Conservation (phyloP, 2,888 invertebrate genomes). For the Onthophagus sagittarius region DNA sequence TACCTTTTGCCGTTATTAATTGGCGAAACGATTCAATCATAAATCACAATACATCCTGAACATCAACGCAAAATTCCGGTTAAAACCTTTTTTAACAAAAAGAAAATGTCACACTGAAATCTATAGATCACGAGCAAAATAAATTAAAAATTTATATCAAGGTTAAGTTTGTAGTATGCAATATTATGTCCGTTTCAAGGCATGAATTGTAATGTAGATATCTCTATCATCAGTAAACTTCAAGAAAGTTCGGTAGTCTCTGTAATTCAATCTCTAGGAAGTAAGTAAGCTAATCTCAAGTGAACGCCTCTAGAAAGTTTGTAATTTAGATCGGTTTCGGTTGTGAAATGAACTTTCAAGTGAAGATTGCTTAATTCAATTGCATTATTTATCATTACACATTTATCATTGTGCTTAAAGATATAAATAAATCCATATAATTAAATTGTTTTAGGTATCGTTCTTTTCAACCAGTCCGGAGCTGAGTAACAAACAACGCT, state of each 20-base stretch:
- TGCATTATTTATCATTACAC: too few relatives aligned
- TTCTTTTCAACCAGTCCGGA: constrained; percentile 95
- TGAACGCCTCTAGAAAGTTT: background rate
- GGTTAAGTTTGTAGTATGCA: too few relatives aligned
- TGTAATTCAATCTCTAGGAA: background rate
- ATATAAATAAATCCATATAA: too few relatives aligned
- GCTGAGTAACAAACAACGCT: constrained; percentile 88
- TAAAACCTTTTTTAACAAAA: too few relatives aligned
- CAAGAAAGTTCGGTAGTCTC: background rate
- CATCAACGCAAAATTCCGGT: background rate
- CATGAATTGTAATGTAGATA: background rate
- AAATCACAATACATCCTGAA: background rate
- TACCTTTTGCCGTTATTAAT: background rate
- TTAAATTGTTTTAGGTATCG: constrained; percentile 67
- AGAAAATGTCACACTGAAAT: too few relatives aligned
- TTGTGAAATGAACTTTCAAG: background rate
- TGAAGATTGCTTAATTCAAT: background rate
- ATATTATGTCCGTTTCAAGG: too few relatives aligned
- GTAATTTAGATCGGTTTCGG: background rate
- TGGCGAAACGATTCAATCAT: background rate
- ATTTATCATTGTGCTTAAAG: too few relatives aligned
- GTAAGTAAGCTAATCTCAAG: background rate
- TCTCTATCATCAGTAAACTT: background rate
- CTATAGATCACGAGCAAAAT: too few relatives aligned
- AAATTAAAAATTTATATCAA: too few relatives aligned